Evolutionary conservation across 2,113 vertebrate species (phyloP), one percentile per base, ranked within the genome.

Genomic region (Amphiprion percula): DNA sequence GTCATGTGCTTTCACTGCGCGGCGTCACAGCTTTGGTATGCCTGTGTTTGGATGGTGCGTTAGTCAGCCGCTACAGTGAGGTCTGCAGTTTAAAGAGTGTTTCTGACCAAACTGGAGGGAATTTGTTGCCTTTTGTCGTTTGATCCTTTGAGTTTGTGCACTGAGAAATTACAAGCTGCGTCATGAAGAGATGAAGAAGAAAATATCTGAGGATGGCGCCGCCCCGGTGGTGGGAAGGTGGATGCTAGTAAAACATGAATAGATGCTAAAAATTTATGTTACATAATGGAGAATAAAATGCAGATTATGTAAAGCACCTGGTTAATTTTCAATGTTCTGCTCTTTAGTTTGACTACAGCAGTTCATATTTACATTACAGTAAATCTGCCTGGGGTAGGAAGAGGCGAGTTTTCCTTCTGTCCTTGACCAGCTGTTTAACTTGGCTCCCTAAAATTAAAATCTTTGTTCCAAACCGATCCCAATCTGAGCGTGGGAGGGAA

Each of bases 391-490:
- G 56, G 46, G 47, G 62, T 23, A 66, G 56, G 10, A 79, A 52
- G 52, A 23, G 9, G 63, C 44, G 23, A 8, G 30, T 70, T 37
- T 65, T 53, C 79, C 62, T 56, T 21, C 67, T 52, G 71, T 56
- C 37, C 65, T 53, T 21, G 39, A 67, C 80, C 86, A 88, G 86
- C 81, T 87, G 87, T 88, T 87, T 74, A 17, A 41, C 65, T 77
- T 69, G 63, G 75, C 88, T 70, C 52, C 46, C 60, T 50, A n/a
- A 80, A 82, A 70, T 59, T 16, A 68, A 75, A 78, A 55, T 44
- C 83, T 78, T 74, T 82, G 77, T 82, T 85, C 69, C 62, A 61
- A 37, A 56, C 66, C 63, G 73, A 85, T 84, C 66, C 24, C 14
- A 53, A 72, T 81, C 74, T 69, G 49, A 66, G 41, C 26, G 81